phyloP scores from a whole-genome alignment of 2,113 vertebrate genomes.

The Megalops atlanticus region DNA sequence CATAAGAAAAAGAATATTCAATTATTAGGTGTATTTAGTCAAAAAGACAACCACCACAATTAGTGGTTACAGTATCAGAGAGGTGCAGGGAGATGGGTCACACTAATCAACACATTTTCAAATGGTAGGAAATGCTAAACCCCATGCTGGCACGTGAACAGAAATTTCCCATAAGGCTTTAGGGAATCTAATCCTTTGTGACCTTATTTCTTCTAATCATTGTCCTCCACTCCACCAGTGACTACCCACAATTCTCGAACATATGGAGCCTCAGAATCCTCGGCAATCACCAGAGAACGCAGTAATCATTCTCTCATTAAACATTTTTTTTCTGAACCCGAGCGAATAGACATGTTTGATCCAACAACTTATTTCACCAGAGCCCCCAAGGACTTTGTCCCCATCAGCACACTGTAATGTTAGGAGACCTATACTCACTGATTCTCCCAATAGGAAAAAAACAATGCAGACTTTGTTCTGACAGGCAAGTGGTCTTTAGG shows the following conservation, averaged over 20 bases:
- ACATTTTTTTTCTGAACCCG: constrained; percentile 70
- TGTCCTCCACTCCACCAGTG: constrained; percentile 64
- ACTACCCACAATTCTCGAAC: constrained; percentile 73
- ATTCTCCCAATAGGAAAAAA: constrained; percentile 51
- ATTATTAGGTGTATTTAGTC: neutral
- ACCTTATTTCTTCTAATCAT: constrained; percentile 79
- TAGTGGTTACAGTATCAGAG: constrained; percentile 45
- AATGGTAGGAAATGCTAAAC: constrained; percentile 61
- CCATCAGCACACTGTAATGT: constrained; percentile 44
- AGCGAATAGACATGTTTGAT: constrained; percentile 67
- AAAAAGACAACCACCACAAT: constrained; percentile 1
- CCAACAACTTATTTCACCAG: constrained; percentile 69
- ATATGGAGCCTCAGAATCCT: constrained; percentile 74
- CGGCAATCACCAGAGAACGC: constrained; percentile 75
- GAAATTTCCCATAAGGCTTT: constrained; percentile 61
- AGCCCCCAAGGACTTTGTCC: constrained; percentile 60
- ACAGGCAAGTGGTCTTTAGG: constrained; percentile 56
- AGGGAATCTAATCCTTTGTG: constrained; percentile 72
- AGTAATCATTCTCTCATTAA: constrained; percentile 78
- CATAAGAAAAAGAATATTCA: neutral
- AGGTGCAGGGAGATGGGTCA: constrained; percentile 57
- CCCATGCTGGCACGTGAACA: constrained; percentile 64
- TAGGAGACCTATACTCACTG: constrained; percentile 54
- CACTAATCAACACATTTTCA: constrained; percentile 56
- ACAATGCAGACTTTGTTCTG: constrained; percentile 61